These are phyloP conservation scores for Picathartes gymnocephalus DNA, from an alignment of 2,113 vertebrate species.

Conservation along the genomic window DNA sequence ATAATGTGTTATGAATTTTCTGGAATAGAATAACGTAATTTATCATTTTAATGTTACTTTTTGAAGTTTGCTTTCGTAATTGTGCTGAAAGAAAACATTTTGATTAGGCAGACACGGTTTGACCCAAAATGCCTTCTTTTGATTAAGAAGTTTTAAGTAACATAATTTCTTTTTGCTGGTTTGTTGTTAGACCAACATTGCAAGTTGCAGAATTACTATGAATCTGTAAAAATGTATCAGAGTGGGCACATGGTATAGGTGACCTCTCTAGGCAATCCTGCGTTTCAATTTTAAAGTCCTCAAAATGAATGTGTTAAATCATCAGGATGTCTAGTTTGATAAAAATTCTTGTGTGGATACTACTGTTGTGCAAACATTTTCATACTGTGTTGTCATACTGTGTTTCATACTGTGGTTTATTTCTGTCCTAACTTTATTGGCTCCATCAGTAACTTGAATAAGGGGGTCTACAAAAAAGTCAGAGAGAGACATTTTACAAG, in stretches of 20 bases:
- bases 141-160: background rate
- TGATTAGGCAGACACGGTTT: background rate
- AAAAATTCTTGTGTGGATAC: background rate
- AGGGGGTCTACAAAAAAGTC: background rate
- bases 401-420: too few relatives aligned
- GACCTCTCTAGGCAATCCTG: background rate
- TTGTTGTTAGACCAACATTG: background rate
- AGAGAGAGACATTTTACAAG: background rate
- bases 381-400: background rate
- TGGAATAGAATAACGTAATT: background rate
- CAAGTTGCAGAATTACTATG: background rate
- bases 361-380: background rate
- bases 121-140: background rate
- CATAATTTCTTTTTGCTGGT: background rate
- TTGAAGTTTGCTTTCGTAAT: slow-evolving; percentile 9
- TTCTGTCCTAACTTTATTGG: background rate
- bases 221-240: background rate
- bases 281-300: background rate
- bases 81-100: slow-evolving; percentile 3
- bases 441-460: background rate
- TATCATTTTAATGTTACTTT: slow-evolving; percentile 10
- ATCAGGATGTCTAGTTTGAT: background rate
- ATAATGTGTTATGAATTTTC: background rate
- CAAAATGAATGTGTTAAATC: background rate
- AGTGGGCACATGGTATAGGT: background rate